A percentile compares a stretch with the other conserved stretches of the same genome.
Evolutionary conservation across 92 coral and sea anemone species (phyloP).

Genomic region (Phenganax subtilis): DNA sequence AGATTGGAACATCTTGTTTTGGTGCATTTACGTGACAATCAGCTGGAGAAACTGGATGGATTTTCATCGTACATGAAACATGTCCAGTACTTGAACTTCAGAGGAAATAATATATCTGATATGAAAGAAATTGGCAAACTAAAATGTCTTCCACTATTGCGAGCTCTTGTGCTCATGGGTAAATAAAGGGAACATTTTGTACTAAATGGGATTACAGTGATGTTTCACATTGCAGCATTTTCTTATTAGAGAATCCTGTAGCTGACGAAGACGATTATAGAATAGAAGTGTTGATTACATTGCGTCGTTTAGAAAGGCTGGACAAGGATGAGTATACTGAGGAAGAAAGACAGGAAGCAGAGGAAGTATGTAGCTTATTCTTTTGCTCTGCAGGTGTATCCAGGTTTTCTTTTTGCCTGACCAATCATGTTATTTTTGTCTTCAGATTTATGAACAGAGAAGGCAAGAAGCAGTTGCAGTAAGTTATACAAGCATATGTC

Average conservation of each 20-base stretch:
- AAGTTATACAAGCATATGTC: constrained; percentile 26
- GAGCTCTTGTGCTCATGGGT: constrained; percentile 97
- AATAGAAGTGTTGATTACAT: constrained; percentile 76
- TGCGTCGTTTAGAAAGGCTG: constrained; percentile 91
- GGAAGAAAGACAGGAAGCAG: constrained; percentile 98
- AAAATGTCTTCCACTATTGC: constrained; percentile 72
- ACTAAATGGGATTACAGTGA: not conserved
- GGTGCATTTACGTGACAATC: constrained; percentile 91
- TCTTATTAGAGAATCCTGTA: constrained; percentile 70
- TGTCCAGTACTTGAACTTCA: constrained; percentile 78
- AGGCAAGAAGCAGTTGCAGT: constrained; percentile 91
- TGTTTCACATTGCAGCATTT: not conserved
- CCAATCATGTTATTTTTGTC: not conserved
- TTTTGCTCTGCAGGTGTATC: not conserved
- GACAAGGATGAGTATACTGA: constrained; percentile 97
- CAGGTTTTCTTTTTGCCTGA: not conserved
- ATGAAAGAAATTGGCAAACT: constrained; percentile 78
- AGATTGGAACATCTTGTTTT: constrained; percentile 78
- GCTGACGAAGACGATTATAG: constrained; percentile 99
- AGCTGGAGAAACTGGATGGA: constrained; percentile 88
- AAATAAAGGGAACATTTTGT: constrained; percentile 6
- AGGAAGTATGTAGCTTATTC: constrained; percentile 60
- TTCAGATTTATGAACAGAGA: constrained; percentile 89
- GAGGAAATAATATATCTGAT: constrained; percentile 81
- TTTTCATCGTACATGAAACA: constrained; percentile 84